These are phyloP conservation scores for Tamandua tetradactyla DNA, from an alignment of 2,797 vertebrate species.

Conservation along the genomic window DNA sequence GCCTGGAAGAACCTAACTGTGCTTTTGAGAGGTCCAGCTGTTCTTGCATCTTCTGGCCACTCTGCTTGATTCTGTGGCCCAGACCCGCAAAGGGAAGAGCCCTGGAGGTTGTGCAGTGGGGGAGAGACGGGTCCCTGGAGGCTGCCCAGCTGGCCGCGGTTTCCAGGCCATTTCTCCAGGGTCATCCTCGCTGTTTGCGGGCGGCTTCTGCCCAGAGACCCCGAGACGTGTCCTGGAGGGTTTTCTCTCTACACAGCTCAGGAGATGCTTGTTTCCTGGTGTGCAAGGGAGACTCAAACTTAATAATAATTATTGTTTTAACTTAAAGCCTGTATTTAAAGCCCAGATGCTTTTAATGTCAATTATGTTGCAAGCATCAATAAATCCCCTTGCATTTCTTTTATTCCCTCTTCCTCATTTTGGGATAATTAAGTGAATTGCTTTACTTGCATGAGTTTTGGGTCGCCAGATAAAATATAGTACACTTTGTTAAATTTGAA, in stretches of 20 bases:
- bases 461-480: neutral
- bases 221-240: neutral
- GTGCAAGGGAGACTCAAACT: neutral
- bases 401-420: neutral
- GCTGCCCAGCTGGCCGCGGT: rapidly evolving
- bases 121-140: rapidly evolving
- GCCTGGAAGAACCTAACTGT: neutral
- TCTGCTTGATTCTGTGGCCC: neutral
- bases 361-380: neutral
- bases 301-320: neutral
- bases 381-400: neutral
- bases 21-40: neutral
- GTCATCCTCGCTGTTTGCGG: neutral
- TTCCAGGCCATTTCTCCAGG: neutral
- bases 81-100: too few relatives aligned
- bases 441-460: neutral
- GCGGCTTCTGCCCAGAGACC: neutral
- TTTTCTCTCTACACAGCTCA: neutral
- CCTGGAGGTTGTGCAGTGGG: neutral
- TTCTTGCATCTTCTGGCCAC: neutral
- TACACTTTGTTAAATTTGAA: neutral
- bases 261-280: neutral
- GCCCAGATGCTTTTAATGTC: neutral
- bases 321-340: neutral
- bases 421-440: neutral